phyloP scores from a whole-genome alignment of 2,888 invertebrate genomes.

The Macrosoma leucophasiata region DNA sequence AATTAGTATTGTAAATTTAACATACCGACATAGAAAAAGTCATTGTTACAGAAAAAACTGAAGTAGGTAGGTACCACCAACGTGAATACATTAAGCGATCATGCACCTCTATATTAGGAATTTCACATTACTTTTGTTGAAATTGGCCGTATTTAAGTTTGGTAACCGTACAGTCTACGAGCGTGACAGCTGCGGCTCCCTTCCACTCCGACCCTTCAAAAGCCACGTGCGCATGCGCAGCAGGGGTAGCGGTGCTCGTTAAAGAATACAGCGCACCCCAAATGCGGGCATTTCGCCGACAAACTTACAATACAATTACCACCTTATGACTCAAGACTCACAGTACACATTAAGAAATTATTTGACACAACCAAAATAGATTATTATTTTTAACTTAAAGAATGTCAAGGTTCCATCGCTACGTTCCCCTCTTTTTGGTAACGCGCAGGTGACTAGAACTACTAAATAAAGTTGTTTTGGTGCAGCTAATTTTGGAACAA shows the following conservation, averaged over 20 bases:
- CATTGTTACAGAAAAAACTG: no score
- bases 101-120: no score
- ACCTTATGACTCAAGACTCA: slow-evolving; percentile 32
- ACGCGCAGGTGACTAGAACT: slow-evolving; percentile 58
- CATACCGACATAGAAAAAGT: no score
- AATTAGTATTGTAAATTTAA: no score
- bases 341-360: slow-evolving; percentile 31
- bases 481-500: no score
- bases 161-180: slow-evolving; percentile 50
- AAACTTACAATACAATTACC: no score
- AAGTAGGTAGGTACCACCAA: no score
- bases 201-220: slow-evolving; percentile 38
- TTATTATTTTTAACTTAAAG: slow-evolving; percentile 70
- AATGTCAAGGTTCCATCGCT: slow-evolving; percentile 70
- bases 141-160: no score
- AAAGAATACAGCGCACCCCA: slow-evolving; percentile 58
- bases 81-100: no score
- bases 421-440: slow-evolving; percentile 58
- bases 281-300: slow-evolving; percentile 51
- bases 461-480: no score
- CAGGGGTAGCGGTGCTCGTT: slow-evolving; percentile 62
- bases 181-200: slow-evolving; percentile 58
- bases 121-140: no score
- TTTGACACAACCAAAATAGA: slow-evolving; percentile 51
- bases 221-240: slow-evolving; percentile 64